Percentiles rank a stretch among this genome's conserved stretches.
phyloP scores from a whole-genome alignment of 2,888 invertebrate genomes.

The Leistus spinibarbis region DNA sequence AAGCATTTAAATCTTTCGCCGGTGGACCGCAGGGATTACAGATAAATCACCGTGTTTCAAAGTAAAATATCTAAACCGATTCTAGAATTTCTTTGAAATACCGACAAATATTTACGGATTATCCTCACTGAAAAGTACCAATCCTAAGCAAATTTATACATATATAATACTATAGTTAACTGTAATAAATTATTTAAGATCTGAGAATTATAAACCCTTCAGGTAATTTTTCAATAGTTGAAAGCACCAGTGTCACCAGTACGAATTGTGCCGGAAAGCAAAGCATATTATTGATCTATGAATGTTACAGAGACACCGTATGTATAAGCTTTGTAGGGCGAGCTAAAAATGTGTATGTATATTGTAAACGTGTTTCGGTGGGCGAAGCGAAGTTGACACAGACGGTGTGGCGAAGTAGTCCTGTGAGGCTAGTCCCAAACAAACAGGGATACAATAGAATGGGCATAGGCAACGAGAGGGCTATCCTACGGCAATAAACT shows the following conservation, averaged over 20 bases:
- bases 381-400: neutral
- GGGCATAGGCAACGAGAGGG: constrained; percentile 39
- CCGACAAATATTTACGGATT: neutral
- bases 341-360: too few relatives aligned
- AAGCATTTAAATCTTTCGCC: neutral
- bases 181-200: too few relatives aligned
- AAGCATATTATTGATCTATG: too few relatives aligned
- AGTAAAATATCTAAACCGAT: neutral
- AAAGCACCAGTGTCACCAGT: too few relatives aligned
- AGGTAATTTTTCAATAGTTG: too few relatives aligned
- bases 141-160: neutral
- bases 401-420: constrained; percentile 35
- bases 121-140: neutral
- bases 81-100: neutral
- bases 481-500: constrained; percentile 37
- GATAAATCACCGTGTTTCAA: neutral
- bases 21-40: neutral
- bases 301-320: too few relatives aligned
- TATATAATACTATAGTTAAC: neutral
- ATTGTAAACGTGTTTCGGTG: neutral
- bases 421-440: constrained; percentile 44
- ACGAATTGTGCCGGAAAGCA: too few relatives aligned
- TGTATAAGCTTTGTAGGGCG: too few relatives aligned
- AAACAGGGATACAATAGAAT: constrained; percentile 46
- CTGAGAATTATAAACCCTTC: too few relatives aligned